Conservation (phyloP, 2,797 vertebrate species). For the Enoplosus armatus region DNA sequence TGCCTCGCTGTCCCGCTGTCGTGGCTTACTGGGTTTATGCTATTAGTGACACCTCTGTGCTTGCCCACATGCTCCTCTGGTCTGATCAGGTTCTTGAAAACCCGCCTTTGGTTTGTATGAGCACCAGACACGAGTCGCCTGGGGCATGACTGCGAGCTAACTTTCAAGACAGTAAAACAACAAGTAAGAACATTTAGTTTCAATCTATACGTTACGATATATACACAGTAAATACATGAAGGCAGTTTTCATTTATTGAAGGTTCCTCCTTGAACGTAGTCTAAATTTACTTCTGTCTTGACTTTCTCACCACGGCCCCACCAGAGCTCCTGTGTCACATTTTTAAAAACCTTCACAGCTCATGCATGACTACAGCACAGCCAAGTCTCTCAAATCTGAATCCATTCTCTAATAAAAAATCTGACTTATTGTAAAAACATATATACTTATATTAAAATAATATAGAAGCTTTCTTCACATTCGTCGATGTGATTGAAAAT, state of each 20-base stretch:
- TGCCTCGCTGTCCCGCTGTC: too few species aligned
- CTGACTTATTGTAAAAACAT: not conserved
- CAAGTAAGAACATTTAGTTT: too few species aligned
- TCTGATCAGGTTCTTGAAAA: too few species aligned
- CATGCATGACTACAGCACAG: not conserved
- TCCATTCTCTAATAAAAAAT: slow-evolving; percentile 4
- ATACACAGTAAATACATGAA: not conserved
- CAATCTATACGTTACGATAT: too few species aligned
- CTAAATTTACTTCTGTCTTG: not conserved
- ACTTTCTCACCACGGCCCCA: not conserved
- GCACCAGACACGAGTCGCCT: too few species aligned
- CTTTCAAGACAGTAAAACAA: too few species aligned
- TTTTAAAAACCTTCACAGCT: not conserved
- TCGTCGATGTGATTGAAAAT: not conserved
- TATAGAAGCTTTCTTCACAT: not conserved
- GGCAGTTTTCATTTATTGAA: not conserved
- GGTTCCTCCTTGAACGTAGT: not conserved
- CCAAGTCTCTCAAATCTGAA: slow-evolving; percentile 10
- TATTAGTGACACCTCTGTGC: too few species aligned
- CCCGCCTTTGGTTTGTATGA: too few species aligned
- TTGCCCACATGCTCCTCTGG: too few species aligned
- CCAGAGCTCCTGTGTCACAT: not conserved
- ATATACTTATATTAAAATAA: too few species aligned
- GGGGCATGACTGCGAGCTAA: too few species aligned
- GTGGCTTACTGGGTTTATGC: too few species aligned